These are phyloP conservation scores for Labeo rohita DNA, from an alignment of 2,113 vertebrate genomes.

Conservation along the genomic window DNA sequence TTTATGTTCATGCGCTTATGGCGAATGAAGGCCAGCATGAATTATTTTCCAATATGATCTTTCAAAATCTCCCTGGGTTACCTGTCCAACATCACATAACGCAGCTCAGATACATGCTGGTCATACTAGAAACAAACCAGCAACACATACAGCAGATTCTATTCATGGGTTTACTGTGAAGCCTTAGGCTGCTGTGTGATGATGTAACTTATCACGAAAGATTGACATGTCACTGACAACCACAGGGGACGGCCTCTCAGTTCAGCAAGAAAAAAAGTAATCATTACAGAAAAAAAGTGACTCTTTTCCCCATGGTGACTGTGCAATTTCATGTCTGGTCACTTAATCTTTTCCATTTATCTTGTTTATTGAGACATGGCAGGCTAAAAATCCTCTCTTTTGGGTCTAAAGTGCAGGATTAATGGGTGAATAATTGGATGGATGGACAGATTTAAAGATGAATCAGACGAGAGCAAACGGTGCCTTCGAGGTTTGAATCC, in stretches of 20 bases:
- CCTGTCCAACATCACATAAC: not conserved
- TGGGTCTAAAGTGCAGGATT: constrained; percentile 55
- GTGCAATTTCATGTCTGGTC: constrained; percentile 36
- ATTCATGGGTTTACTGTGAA: not conserved
- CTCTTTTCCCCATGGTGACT: constrained; percentile 26
- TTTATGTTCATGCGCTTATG: not conserved
- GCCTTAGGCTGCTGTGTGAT: not conserved
- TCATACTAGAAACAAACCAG: not conserved
- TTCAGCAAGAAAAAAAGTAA: not conserved
- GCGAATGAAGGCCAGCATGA: not conserved
- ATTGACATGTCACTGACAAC: constrained; percentile 36
- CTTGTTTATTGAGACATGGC: constrained; percentile 44
- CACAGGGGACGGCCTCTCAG: not conserved
- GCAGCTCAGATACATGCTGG: not conserved
- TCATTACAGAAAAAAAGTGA: constrained; percentile 7
- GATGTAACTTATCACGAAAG: not conserved
- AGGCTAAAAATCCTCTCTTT: constrained; percentile 54
- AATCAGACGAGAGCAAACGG: constrained; percentile 45
- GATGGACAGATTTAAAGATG: constrained; percentile 61
- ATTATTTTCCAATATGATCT: constrained; percentile 4
- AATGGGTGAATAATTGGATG: constrained; percentile 50
- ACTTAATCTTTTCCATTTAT: constrained; percentile 40
- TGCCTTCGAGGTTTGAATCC: constrained; percentile 11
- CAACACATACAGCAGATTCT: not conserved
- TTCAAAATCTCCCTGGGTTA: not conserved